Evolutionary conservation across 2,888 invertebrate genomes (phyloP), one percentile per base, ranked within the genome.

Genomic region (Baronia brevicornis): DNA sequence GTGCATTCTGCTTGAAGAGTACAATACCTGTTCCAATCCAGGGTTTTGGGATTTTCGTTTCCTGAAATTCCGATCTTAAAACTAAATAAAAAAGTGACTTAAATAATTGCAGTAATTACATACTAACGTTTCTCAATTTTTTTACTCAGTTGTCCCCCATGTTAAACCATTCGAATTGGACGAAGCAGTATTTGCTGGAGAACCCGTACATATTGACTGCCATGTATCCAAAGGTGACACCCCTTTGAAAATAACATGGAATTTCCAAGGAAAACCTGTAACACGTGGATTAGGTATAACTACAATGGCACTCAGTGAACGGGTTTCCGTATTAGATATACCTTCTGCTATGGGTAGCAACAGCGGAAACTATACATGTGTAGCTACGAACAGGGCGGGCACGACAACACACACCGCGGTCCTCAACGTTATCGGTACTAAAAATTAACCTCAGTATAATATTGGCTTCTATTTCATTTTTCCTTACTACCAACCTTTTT

Each of bases 191-290:
- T 89, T 89, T 54, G 88, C 89, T 38, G 91, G 90, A 21, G 90
- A 90, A 62, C 86, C 87, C 40, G 88, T 88, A 35, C 89, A 89
- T 46, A 77, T 90, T 33, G 87, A 87, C 43, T 90, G 90, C 61
- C 88, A 89, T 51, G 88, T 89, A 33, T 86, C 88, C 28, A 89
- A 90, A 62, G 91, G 92, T 41, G 92, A 92, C 69, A 73, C 87
- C 30, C 92, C 92, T 24, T 75, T 93, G 45, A 87, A 87, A 55
- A 89, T 92, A 48, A 75, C 80, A 24, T 93, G 92, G 92, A 86
- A 78, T 50, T 87, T 90, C 60, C 88, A 91, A 60, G 89, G 88
- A 55, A 73, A 82, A 41, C 79, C 84, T 51, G 85, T 70, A 60
- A 77, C 78, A 44, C 73, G 77, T 56, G 80, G 71, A 47, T 73